These are phyloP conservation scores for Drosophila borborema DNA, from an alignment of 2,888 invertebrate species.

Conservation along the genomic window DNA sequence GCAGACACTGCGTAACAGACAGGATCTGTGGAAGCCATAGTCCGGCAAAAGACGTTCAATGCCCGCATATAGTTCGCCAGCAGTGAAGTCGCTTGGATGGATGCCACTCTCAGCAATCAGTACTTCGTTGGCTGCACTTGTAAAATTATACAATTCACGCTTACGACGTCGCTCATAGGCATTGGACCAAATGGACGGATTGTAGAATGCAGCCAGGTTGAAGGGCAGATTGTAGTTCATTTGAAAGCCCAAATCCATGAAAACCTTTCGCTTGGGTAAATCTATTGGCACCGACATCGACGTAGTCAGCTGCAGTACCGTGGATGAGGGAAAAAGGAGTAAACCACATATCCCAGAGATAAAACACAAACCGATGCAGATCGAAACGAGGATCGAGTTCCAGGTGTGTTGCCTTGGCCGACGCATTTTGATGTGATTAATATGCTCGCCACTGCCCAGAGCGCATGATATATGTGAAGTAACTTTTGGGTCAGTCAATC, in stretches of 20 bases:
- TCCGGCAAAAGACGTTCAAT: conserved; percentile 71
- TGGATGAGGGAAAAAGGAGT: conserved; percentile 48
- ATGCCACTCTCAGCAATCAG: conserved; percentile 24
- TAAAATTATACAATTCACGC: conserved; percentile 45
- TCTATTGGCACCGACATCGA: conserved; percentile 79
- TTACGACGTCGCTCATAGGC: conserved; percentile 53
- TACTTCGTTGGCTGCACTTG: conserved; percentile 10
- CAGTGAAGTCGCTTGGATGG: conserved; percentile 80
- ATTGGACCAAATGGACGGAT: conserved; percentile 76
- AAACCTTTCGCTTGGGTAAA: conserved; percentile 74
- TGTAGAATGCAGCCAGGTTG: conserved; percentile 74
- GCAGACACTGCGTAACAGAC: conserved; percentile 89
- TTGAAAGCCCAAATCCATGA: conserved; percentile 83
- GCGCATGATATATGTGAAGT: conserved; percentile 20
- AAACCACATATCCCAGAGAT: conserved; percentile 11
- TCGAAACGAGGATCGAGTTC: conserved; percentile 24
- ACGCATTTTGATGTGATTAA: conserved; percentile 59
- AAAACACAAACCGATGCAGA: conserved; percentile 8
- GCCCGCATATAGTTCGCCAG: conserved; percentile 79
- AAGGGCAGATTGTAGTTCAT: conserved; percentile 83
- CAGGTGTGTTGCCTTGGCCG: conserved; percentile 44
- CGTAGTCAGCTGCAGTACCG: conserved; percentile 65
- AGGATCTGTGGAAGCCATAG: conserved; percentile 88
- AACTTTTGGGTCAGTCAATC: conserved; percentile 14
- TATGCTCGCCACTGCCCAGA: background rate